Percentiles rank a stretch among this genome's conserved stretches.
phyloP scores from a whole-genome alignment of 2,888 invertebrate species.

The Cybosia mesomella region DNA sequence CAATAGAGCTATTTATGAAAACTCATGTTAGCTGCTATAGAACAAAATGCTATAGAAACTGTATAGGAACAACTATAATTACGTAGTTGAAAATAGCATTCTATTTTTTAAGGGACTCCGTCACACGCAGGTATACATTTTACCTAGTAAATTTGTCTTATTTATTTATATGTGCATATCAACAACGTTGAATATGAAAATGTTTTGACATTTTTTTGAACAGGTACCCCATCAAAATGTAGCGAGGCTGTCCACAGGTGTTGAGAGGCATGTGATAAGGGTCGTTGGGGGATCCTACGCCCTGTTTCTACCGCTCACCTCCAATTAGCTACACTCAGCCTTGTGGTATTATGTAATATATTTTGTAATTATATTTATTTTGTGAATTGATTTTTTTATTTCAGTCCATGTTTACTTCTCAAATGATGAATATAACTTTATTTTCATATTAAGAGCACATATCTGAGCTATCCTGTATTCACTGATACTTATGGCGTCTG shows the following conservation, averaged over 20 bases:
- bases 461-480: slow-evolving; percentile 19
- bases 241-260: slow-evolving; percentile 61
- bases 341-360: slow-evolving; percentile 31
- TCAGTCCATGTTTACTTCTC: neutral
- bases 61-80: neutral
- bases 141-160: slow-evolving; percentile 9
- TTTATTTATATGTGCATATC: slow-evolving; percentile 15
- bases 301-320: slow-evolving; percentile 52
- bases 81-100: neutral
- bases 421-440: neutral
- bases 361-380: slow-evolving; percentile 33
- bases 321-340: slow-evolving; percentile 60
- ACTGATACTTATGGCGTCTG: slow-evolving; percentile 55
- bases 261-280: slow-evolving; percentile 68
- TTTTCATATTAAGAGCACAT: slow-evolving; percentile 8
- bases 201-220: slow-evolving; percentile 67
- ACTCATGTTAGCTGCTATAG: neutral
- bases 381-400: slow-evolving; percentile 20
- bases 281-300: slow-evolving; percentile 51
- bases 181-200: slow-evolving; percentile 50
- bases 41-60: neutral
- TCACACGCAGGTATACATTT: slow-evolving; percentile 5
- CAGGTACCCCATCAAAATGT: slow-evolving; percentile 56
- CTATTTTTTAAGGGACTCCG: neutral
- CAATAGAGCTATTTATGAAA: slow-evolving; percentile 31